phyloP scores from a whole-genome alignment of 2,888 invertebrate species.

The Bembecia ichneumoniformis region DNA sequence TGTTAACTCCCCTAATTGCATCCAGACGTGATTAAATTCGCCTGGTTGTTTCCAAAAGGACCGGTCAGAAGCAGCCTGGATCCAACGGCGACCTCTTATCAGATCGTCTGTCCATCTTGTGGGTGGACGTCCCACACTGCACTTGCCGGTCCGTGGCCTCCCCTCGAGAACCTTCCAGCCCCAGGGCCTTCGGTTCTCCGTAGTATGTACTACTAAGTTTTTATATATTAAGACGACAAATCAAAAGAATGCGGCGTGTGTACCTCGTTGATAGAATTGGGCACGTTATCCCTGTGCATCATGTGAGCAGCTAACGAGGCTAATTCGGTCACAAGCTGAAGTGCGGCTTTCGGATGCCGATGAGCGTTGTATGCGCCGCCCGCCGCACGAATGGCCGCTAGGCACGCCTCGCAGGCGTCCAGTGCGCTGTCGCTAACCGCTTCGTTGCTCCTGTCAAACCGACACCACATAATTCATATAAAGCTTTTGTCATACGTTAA shows the following conservation, averaged over 20 bases:
- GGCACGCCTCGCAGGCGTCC: slow-evolving; percentile 60
- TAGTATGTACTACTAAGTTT: neutral
- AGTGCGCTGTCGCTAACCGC: slow-evolving; percentile 48
- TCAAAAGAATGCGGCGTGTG: neutral
- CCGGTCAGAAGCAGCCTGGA: too few relatives aligned
- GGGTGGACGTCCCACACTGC: too few relatives aligned
- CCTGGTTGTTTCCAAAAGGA: too few relatives aligned
- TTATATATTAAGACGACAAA: neutral
- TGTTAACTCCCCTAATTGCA: too few relatives aligned
- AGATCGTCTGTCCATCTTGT: too few relatives aligned
- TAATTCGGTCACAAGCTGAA: slow-evolving; percentile 39
- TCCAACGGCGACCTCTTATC: too few relatives aligned
- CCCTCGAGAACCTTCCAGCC: too few relatives aligned
- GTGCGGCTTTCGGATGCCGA: slow-evolving; percentile 34
- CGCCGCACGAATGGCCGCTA: slow-evolving; percentile 49
- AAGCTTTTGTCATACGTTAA: too few relatives aligned
- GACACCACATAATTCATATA: neutral
- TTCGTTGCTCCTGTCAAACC: slow-evolving; percentile 35
- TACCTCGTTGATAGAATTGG: slow-evolving; percentile 60
- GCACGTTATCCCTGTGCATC: slow-evolving; percentile 45
- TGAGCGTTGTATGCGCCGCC: slow-evolving; percentile 37
- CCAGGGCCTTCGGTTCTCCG: too few relatives aligned
- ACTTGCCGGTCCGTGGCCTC: too few relatives aligned
- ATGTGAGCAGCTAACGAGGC: slow-evolving; percentile 46
- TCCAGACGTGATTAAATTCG: too few relatives aligned